Base-by-base conservation (phyloP, 2,113 vertebrate species). In the Coregonus clupeaformis region DNA sequence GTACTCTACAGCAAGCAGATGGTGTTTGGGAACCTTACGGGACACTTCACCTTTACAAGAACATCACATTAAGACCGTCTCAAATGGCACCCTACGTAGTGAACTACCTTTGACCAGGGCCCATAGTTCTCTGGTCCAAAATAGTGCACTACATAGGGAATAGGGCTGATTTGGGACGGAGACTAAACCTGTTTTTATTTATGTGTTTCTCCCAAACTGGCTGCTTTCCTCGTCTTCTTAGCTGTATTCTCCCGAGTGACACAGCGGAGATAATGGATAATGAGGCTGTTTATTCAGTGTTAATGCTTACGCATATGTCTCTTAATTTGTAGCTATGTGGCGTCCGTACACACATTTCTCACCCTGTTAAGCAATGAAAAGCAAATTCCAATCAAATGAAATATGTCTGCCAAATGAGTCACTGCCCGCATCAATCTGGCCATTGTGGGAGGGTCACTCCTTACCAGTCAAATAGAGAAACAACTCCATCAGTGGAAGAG, bases 291-390 rank as follows among this genome's bases (percentile, higher is more conserved):
- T 85, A 87, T 88, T 73, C 79, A 79, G 85, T 85, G 82, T 79
- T 84, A 86, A 85, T 82, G 85, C 80, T 67, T 4, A 59, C 85
- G 1, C 18, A 22, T 22, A 60, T 22, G 2, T 60, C 57, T 86
- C 85, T 89, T 91, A 89, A 90, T 88, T 52, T 90, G 88, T 84
- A 85, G 84, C 79, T 60, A 76, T 77, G 82, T 64, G 88, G 83
- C 16, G 4, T 18, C 16, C 49, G 16, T 79, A 75, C n/a, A 22
- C 82, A 86, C 83, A 84, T 85, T 16, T 85, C 76, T 52, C 76
- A 64, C 20, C n/a, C n/a, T 24, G 57, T 60, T 60, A 22, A 24
- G 57, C 57, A 60, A 22, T n/a, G 5, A 5, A 52, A 52, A 52
- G 13, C 16, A 18, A 18, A 52, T 52, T 52, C 49, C 16, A 52